These are phyloP conservation scores for Sicus ferrugineus DNA, from an alignment of 2,888 invertebrate species.

Conservation along the genomic window DNA sequence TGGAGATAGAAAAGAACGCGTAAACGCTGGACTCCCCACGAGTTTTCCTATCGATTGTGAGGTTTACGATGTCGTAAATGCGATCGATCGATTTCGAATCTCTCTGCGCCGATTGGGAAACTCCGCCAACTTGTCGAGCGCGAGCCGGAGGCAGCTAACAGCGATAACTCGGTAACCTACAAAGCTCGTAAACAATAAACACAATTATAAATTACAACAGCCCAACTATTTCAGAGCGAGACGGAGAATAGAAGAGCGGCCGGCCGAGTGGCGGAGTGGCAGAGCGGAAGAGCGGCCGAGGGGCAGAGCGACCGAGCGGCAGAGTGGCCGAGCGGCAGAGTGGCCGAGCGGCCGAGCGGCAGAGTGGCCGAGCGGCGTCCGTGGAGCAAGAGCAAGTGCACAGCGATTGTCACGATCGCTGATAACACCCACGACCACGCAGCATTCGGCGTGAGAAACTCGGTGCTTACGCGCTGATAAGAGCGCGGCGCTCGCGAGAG, in stretches of 20 bases:
- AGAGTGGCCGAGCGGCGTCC: neutral
- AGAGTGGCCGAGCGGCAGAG: neutral
- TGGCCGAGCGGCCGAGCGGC: neutral
- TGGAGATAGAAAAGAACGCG: no score
- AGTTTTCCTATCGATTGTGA: neutral
- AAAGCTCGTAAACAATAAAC: neutral
- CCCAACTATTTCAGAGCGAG: neutral
- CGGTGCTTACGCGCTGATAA: slow-evolving; percentile 11
- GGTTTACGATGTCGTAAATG: neutral
- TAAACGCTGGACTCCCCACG: no score
- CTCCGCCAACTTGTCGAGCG: neutral
- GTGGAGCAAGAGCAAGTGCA: no score
- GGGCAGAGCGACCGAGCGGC: neutral
- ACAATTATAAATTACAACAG: neutral
- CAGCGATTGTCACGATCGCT: neutral
- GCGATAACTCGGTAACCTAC: neutral
- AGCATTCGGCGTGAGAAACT: neutral
- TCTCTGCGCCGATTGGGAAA: neutral
- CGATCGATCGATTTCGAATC: neutral
- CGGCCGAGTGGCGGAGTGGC: neutral
- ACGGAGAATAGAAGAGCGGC: neutral
- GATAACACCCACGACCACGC: slow-evolving; percentile 24
- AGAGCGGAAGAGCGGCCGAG: neutral
- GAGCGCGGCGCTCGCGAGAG: neutral
- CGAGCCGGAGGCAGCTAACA: neutral